Evolutionary conservation across 1,140 invertebrate species (phyloP), one percentile per base, ranked within the genome.

Genomic region (Apis laboriosa): DNA sequence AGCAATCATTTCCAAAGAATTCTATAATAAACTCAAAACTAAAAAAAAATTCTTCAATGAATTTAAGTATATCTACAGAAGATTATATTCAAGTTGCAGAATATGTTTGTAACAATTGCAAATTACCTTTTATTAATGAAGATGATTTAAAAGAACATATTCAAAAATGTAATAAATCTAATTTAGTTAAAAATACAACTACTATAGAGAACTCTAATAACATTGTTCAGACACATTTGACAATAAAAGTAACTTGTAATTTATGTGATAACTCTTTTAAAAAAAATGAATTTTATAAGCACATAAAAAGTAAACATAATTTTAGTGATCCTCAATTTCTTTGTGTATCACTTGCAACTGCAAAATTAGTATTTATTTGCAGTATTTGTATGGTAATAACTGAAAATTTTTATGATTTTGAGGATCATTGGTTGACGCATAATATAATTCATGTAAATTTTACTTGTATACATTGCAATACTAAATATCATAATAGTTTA

Each of bases 51-150:
- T 24, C 17, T 19, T 49, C 64, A 64, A 60, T 51, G n/a, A 9
- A 13, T 55, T 88, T 79, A 9, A 84, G 28, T 60, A 77, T 24
- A 12, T 58, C 9, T 28, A 21, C 72, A 66, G 76, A 88, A 53
- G 4, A 64, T 80, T 68, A 91, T 76, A 80, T 92, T 21, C 85
- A 90, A 17, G 78, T 94, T 1, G 92, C 92, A 9, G 93, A 94
- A 63, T 74, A 93, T 64, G 80, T 91, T 55, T 94, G 94, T n/a
- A 60, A 67, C 13, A 77, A 80, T 11, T 94, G 94, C 34, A 92
- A 88, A 68, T 21, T 55, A 11, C 88, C 86, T 21, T 93, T 93
- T n/a, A 49, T 63, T 28, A 80, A 77, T 2, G 84, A 89, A 49
- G 17, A 55, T 11, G 84, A 89, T 15, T 21, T 93, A 17, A 73